Base-by-base conservation (phyloP, 2,797 vertebrate genomes). In the Sebastes trivittatus region DNA sequence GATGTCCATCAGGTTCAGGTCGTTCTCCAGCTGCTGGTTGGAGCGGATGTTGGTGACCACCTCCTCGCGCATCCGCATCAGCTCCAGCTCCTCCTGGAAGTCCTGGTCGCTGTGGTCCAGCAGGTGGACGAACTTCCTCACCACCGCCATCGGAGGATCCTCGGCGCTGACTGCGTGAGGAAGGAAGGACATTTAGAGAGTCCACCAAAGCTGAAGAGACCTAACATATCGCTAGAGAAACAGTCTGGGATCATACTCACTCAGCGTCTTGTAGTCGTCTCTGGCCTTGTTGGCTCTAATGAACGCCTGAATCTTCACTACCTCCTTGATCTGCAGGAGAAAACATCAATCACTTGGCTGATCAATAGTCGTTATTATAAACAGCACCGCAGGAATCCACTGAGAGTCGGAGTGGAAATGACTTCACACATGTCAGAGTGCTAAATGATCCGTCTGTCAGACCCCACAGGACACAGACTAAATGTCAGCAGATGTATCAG, bases 1-100 rank as follows among this genome's bases (percentile, higher is more conserved):
- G 91, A 99, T 99, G 87, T 99, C 98, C 98, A 99, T 99, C 90
- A 98, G 96, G 91, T 99, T 99, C 81, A 99, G 97, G 91, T 99
- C 98, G 34, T 99, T 99, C 94, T 99, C 98, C 91, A 99, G 95
- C 85, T 98, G 98, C 91, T 99, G 98, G 92, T 99, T 99, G 81
- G 98, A 98, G 85, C 98, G 97, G 88, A 99, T 97, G 87, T 99
- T 97, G 74, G 98, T 99, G 79, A 99, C 96, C 76, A 99, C 98
- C 82, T 99, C 98, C 86, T 99, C 98, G 8, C 97, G 95, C 66
- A 99, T 94, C 49, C 96, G 96, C 98, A 99, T 99, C 66, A 99
- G 94, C 16, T 99, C 98, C 72, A 99, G 87, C 79, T 99, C 98
- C 91, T 99, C 98, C 93, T 99, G 98, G 89, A 99, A 99, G 92